Percentiles rank a stretch among this genome's conserved stretches.
phyloP scores from a whole-genome alignment of 2,113 vertebrate genomes.

The Potamarius usumacintae region DNA sequence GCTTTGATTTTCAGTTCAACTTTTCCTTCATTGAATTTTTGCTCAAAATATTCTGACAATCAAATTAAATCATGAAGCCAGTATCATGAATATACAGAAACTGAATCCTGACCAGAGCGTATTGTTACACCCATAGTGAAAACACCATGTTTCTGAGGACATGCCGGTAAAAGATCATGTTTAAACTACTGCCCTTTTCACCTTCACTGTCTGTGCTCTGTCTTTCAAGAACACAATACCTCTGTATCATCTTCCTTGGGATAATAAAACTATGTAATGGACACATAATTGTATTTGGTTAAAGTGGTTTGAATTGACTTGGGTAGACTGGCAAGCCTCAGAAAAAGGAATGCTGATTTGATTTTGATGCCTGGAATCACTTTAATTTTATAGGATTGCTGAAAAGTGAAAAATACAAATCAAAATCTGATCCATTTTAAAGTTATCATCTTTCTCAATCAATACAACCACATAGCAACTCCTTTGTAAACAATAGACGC shows the following conservation, averaged over 20 bases:
- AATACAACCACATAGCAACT: slow-evolving; percentile 31
- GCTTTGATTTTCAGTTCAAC: background rate
- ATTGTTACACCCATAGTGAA: background rate
- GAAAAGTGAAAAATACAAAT: slow-evolving; percentile 52
- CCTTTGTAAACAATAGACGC: slow-evolving; percentile 12
- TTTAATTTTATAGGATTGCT: slow-evolving; percentile 42
- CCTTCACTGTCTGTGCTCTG: background rate
- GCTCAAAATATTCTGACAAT: background rate
- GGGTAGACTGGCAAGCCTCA: slow-evolving; percentile 40
- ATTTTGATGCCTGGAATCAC: slow-evolving; percentile 32
- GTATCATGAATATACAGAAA: background rate
- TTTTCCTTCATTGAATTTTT: background rate
- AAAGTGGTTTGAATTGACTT: slow-evolving; percentile 50
- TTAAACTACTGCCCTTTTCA: slow-evolving; percentile 1
- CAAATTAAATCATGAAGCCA: background rate
- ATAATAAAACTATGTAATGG: slow-evolving; percentile 32
- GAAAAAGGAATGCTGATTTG: slow-evolving; percentile 29
- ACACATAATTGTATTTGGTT: slow-evolving; percentile 32
- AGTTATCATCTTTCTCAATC: slow-evolving; percentile 39
- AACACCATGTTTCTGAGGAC: background rate
- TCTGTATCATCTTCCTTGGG: slow-evolving; percentile 9
- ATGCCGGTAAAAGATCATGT: too few species aligned
- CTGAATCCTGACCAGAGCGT: background rate
- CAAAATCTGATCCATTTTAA: slow-evolving; percentile 49
- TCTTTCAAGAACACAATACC: slow-evolving; percentile 5